Percentiles rank a stretch among this genome's conserved stretches.
These are phyloP conservation scores for Callorhinus ursinus DNA, from an alignment of 2,113 vertebrate genomes.

Conservation along the genomic window DNA sequence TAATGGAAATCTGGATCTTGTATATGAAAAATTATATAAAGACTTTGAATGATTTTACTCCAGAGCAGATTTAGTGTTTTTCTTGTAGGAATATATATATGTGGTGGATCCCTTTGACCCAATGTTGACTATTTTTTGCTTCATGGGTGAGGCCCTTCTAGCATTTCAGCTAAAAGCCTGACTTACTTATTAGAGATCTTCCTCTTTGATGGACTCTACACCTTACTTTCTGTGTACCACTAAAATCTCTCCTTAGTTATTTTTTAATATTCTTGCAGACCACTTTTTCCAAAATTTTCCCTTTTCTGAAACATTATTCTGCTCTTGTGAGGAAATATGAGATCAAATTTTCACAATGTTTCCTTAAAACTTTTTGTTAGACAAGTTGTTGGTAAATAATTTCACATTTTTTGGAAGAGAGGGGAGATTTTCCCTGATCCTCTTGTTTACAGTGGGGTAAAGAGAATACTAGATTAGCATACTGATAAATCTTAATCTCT, in stretches of 20 bases:
- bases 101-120: neutral
- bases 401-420: slow-evolving; percentile 8
- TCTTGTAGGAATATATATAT: neutral
- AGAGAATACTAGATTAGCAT: neutral
- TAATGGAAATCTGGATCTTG: neutral
- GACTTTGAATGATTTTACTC: neutral
- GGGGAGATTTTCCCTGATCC: neutral
- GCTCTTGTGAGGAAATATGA: neutral
- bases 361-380: neutral
- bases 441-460: neutral
- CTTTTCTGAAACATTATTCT: neutral
- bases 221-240: neutral
- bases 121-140: neutral
- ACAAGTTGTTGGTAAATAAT: neutral
- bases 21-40: neutral
- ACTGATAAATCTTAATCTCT: neutral
- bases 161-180: neutral
- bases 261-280: neutral
- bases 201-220: neutral
- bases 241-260: neutral
- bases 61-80: neutral
- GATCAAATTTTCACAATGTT: neutral
- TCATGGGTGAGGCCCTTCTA: neutral
- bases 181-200: neutral
- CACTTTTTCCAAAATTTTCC: neutral